Evolutionary conservation across 2,113 vertebrate genomes (phyloP), one percentile per base, ranked within the genome.

Genomic region (Marmota flaviventris): DNA sequence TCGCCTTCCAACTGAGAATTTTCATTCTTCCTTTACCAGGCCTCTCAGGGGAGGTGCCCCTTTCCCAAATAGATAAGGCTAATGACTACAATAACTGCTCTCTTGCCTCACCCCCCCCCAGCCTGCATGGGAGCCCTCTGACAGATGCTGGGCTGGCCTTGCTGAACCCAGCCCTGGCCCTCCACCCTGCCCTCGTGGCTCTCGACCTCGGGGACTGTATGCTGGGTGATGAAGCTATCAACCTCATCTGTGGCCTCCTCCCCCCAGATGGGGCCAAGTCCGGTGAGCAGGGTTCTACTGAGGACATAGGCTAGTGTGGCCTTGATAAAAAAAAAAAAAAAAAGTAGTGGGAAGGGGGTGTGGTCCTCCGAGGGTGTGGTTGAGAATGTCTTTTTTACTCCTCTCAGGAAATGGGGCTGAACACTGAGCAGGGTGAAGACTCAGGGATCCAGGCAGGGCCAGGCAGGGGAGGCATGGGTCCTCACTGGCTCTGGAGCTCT

Each of bases 151-250:
- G 99, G 58, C 97, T 99, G 98, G 99, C 99, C 94, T 98, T 99
- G 87, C 98, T 99, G 97, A 99, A 99, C 98, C 97, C 99, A 12
- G 99, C 99, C 12, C 99, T 99, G 96, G 99, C 99, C 63, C 99
- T 99, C 83, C 99, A 99, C 98, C 99, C 99, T 1, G 98, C 99
- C 0, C 99, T 99, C 39, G 99, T 99, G 97, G 99, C 99, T 93
- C 98, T 99, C 98, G 99, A 99, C 93, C 98, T 99, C 77, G 99
- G 99, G 82, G 99, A 99, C 98, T 99, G 99, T 97, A 99, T 99
- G 99, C 98, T 99, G 97, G 99, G 99, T 90, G 99, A 99, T 83
- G 99, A 99, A 98, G 99, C 99, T 10, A 99, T 99, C 97, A 98
- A 99, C 92, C 99, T 99, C 96, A 99, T 99, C 98, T 99, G 99